Evolutionary conservation across 1,140 invertebrate genomes (phyloP).

Genomic region (Drosophila guanche): DNA sequence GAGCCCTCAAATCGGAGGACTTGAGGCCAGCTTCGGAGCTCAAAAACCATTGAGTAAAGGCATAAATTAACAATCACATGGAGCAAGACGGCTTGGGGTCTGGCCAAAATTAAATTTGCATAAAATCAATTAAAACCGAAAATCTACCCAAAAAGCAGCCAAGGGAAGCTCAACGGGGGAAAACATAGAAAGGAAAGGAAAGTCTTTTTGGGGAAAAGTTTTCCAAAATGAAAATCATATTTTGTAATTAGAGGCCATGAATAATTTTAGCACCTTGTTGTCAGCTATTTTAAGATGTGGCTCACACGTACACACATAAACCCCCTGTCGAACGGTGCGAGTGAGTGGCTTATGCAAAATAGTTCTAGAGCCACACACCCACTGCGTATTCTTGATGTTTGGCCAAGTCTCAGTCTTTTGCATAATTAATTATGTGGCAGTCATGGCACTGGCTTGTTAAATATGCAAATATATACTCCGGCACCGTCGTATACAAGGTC

Average conservation of each 20-base stretch:
- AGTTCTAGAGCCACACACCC: constrained; percentile 27
- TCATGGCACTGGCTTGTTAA: constrained; percentile 70
- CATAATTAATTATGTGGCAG: constrained; percentile 80
- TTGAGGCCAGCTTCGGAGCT: not conserved
- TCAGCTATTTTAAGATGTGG: constrained; percentile 61
- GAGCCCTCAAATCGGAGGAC: not conserved
- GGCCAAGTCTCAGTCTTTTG: constrained; percentile 60
- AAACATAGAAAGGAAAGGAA: constrained; percentile 4
- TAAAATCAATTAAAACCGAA: constrained; percentile 75
- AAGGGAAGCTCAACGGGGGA: constrained; percentile 24
- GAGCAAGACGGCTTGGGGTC: constrained; percentile 6
- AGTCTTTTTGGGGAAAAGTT: constrained; percentile 47
- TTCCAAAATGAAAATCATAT: constrained; percentile 73
- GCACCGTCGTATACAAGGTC: constrained; percentile 8
- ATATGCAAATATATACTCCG: constrained; percentile 69
- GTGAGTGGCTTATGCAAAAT: constrained; percentile 70
- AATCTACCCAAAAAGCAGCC: constrained; percentile 19
- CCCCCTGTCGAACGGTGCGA: constrained; percentile 33
- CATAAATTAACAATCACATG: constrained; percentile 68
- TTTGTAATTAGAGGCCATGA: constrained; percentile 78
- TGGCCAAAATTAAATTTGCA: constrained; percentile 65
- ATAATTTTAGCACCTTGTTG: constrained; percentile 79
- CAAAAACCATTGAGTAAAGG: constrained; percentile 63
- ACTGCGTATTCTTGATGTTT: constrained; percentile 69
- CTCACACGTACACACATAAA: constrained; percentile 44